Evolutionary conservation across 2,113 vertebrate genomes (phyloP).

Genomic region (Pseudonaja textilis): DNA sequence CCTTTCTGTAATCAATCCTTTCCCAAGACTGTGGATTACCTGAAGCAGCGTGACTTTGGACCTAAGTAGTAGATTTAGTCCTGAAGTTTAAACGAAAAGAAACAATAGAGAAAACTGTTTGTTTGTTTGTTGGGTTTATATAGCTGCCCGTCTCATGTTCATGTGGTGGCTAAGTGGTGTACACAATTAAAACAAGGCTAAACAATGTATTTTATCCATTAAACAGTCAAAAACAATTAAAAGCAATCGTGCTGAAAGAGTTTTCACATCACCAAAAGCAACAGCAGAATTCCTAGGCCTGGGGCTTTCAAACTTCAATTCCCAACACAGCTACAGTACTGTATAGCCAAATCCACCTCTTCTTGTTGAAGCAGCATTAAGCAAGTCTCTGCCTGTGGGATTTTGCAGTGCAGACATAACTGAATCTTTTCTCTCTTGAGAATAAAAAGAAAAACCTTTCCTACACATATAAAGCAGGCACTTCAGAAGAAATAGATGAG

Average conservation of each 20-base stretch:
- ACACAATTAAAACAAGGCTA: neutral
- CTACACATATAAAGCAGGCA: neutral
- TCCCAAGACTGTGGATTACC: neutral
- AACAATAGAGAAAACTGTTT: neutral
- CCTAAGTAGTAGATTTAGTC: neutral
- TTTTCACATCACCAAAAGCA: neutral
- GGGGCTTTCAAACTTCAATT: neutral
- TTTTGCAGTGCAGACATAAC: neutral
- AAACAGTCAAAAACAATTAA: neutral
- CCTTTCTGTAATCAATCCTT: neutral
- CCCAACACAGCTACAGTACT: neutral
- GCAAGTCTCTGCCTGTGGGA: neutral
- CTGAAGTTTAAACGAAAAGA: neutral
- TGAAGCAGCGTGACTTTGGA: neutral
- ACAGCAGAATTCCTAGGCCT: neutral
- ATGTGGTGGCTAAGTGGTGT: neutral
- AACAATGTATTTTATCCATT: neutral
- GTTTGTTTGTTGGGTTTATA: neutral
- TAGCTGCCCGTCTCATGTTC: neutral
- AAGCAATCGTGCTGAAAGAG: neutral
- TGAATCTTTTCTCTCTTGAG: no score
- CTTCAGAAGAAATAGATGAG: neutral
- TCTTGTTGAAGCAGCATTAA: neutral
- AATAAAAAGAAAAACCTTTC: neutral
- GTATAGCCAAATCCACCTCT: neutral